Conservation (phyloP, 2,888 invertebrate genomes). For the Protula sp. region DNA sequence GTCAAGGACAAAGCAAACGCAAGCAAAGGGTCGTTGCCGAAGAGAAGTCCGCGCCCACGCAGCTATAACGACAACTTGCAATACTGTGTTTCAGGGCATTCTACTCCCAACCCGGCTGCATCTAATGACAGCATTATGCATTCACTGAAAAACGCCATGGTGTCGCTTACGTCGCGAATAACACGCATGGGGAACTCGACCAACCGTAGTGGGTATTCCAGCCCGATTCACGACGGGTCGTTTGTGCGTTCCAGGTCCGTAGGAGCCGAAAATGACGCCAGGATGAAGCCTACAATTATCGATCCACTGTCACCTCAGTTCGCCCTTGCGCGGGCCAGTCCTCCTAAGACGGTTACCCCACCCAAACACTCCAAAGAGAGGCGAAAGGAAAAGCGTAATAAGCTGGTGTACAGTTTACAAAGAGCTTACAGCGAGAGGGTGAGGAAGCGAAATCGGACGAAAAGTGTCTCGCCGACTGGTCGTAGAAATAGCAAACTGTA, state of each 20-base stretch:
- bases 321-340: too few relatives aligned
- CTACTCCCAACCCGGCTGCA: not conserved
- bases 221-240: not conserved
- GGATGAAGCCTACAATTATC: not conserved
- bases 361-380: not conserved
- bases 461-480: too few relatives aligned
- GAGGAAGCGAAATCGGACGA: too few relatives aligned
- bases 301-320: too few relatives aligned
- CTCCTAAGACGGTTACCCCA: not conserved
- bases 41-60: not conserved
- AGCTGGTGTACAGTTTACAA: not conserved
- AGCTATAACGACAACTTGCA: not conserved
- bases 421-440: constrained; percentile 1
- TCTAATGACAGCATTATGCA: not conserved
- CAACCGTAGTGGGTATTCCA: not conserved
- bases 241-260: not conserved
- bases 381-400: not conserved
- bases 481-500: too few relatives aligned
- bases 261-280: not conserved
- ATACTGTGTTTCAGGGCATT: not conserved
- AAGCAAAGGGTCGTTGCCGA: not conserved
- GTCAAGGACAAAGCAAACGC: too few relatives aligned
- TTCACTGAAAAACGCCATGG: not conserved
- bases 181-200: not conserved
- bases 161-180: not conserved